Base-by-base conservation (phyloP, 53 echinoderm and acorn worm genomes). In the Apostichopus leukothele region DNA sequence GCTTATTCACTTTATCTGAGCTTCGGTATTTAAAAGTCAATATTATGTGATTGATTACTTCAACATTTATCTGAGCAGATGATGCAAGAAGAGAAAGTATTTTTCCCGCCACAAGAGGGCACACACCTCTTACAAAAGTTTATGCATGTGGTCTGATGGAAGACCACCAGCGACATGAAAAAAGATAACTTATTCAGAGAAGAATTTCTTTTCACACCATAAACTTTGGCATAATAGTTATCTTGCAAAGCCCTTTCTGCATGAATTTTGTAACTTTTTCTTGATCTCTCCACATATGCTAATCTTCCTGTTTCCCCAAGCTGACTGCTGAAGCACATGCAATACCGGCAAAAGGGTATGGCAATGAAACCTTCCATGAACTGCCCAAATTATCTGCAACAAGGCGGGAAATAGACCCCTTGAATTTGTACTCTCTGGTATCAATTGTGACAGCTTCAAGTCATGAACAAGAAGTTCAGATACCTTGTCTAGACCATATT, bases 391-490 rank as follows among this genome's bases (percentile, higher is more conserved):
- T 55, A 55, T 55, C 55, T 55, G 55, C 55, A 55, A 9, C 6
- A 6, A 55, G 7, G 9, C 9, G 9, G 6, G 55, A 7, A 55
- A 55, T 9, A 55, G 55, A 7, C 6, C 55, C 55, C 9, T 55
- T 55, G 55, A 55, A 55, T 21, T 21, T 76, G 76, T 6, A 21
- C 76, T 76, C 23, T 76, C 22, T 21, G 23, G n/a, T 10, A 21
- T 76, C 25, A 76, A 76, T 76, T 75, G 10, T 76, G 50, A 39
- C 18, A 39, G 77, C 9, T 77, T 11, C 52, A 78, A 52, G 52
- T 78, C 78, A 51, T 78, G 53, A 51, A 78, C 19, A 51, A 78
- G 53, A 53, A 52, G 52, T 78, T 50, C 52, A 51, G 78, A 50
- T 14, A 78, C 78, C 13, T 52, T 51, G 4, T 78, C 78, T 52